Base-by-base conservation (phyloP, 2,888 invertebrate genomes). In the Carabus problematicus region DNA sequence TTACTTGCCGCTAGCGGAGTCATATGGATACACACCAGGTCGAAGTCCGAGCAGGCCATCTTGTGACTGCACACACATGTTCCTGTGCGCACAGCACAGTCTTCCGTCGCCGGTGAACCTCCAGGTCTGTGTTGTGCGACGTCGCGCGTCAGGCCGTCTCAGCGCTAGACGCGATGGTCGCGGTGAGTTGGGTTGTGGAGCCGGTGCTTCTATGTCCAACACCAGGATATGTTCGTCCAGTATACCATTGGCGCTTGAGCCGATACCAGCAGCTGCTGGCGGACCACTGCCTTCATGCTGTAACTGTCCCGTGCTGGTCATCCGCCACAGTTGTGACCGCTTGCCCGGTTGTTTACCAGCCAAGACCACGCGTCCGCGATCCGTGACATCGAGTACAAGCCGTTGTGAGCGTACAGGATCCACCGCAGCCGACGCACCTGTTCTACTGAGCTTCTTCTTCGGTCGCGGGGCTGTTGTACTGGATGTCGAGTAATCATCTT, bases 61-160 rank as follows among this genome's bases (percentile, higher is more conserved):
- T 71, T 84, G 84, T 3, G 92, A 89, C 81, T 95, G 95, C 63
- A 97, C 94, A 83, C 92, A 95, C 87, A 97, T 90, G 82, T 93
- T 93, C 75, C 89, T 88, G 81, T 95, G 93, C 49, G 88, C 91
- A 80, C 96, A 97, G 80, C 93, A 92, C 74, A 98, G 85, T 76
- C 94, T 87, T 9, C 94, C 94, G 73, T 93, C 91, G 73, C 89
- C 87, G 29, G 92, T 91, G 77, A 95, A 94, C 63, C 89, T 86
- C 98, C 98, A 98, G 1, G 92, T 93, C 84, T 98, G 98, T 59
- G 97, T 98, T 14, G 91, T 90, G 69, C 88, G 87, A 72, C 98
- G 86, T 55, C 95, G 88, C 41, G 89, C 87, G 82, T 97, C 96
- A 0, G 93, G 90, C 73, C 94, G 90, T 60, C 94, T 87, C 75